Evolutionary conservation across 2,797 vertebrate species (phyloP), one percentile per base, ranked within the genome.

Genomic region (Esox masquinongy): DNA sequence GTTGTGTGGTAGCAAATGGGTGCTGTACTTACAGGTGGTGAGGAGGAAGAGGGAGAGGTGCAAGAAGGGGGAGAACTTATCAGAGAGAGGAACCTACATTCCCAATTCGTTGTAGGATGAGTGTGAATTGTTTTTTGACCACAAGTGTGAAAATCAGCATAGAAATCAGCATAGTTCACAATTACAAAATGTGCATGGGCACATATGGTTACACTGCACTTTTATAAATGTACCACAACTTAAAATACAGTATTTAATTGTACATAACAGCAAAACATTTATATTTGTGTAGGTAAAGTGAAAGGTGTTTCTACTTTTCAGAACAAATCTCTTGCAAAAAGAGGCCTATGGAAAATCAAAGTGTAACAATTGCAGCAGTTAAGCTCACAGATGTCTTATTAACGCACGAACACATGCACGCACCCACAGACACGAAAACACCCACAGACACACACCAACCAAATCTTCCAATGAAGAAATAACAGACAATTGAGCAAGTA

Each of bases 291-390:
- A 73, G 79, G 79, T 79, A 89, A 85, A 83, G 64, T 83, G 63
- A 83, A 89, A 83, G 68, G 83, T 75, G 70, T 77, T 71, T 72
- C 72, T 39, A 66, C 82, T 77, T 84, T 79, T 75, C 77, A 88
- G 85, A 91, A 89, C 92, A 85, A 90, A 90, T 85, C 80, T 82
- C 92, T 92, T 92, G 91, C 72, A 74, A 92, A 88, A 89, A 81
- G 1, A 11, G 83, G 87, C 86, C 83, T 86, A 87, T 89, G 89
- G 89, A 92, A 91, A 90, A 80, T 90, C 79, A 81, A 85, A 89
- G 86, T 79, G 76, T 92, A 92, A 91, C 89, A 86, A 31, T 31
- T 31, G 84, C 82, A 89, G 87, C 79, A 66, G 80, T 85, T 86
- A 80, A 90, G 81, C 81, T 75, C 80, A 68, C 24, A 50, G 29